Conservation (phyloP, 2,797 vertebrate species). For the Eleutherodactylus coqui region DNA sequence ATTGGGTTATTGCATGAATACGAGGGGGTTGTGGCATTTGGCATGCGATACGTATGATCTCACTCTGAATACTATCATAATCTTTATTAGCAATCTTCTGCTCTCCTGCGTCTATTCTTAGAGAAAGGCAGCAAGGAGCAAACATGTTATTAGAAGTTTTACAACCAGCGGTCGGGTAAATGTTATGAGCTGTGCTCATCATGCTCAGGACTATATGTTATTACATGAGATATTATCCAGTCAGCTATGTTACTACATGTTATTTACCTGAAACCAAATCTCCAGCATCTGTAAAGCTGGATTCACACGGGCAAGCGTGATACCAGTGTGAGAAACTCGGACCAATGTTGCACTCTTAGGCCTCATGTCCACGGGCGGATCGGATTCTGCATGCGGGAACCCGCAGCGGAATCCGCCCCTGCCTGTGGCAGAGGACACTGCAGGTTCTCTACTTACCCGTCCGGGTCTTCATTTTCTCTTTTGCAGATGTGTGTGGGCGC, state of each 20-base stretch:
- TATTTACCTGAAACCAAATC: not conserved
- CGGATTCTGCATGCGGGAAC: too few relatives aligned
- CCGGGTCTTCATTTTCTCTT: too few relatives aligned
- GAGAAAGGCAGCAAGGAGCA: not conserved
- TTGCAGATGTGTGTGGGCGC: too few relatives aligned
- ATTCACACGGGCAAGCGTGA: too few relatives aligned
- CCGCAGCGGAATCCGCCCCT: too few relatives aligned
- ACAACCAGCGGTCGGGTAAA: not conserved
- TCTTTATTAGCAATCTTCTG: constrained; percentile 40
- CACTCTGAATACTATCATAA: constrained; percentile 70
- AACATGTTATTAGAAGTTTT: constrained; percentile 5
- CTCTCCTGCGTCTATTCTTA: not conserved
- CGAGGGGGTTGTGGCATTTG: constrained; percentile 61
- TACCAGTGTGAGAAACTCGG: too few relatives aligned
- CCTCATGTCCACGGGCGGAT: too few relatives aligned
- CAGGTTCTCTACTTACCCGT: too few relatives aligned
- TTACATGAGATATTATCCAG: not conserved
- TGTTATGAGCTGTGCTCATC: not conserved
- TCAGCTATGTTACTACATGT: not conserved
- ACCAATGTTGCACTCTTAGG: too few relatives aligned
- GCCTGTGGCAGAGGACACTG: too few relatives aligned
- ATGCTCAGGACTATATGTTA: not conserved
- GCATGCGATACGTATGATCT: constrained; percentile 68
- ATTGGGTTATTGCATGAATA: constrained; percentile 56
- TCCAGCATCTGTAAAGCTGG: too few relatives aligned